phyloP scores from a whole-genome alignment of 2,888 invertebrate genomes.

The Schrankia costaestrigalis region DNA sequence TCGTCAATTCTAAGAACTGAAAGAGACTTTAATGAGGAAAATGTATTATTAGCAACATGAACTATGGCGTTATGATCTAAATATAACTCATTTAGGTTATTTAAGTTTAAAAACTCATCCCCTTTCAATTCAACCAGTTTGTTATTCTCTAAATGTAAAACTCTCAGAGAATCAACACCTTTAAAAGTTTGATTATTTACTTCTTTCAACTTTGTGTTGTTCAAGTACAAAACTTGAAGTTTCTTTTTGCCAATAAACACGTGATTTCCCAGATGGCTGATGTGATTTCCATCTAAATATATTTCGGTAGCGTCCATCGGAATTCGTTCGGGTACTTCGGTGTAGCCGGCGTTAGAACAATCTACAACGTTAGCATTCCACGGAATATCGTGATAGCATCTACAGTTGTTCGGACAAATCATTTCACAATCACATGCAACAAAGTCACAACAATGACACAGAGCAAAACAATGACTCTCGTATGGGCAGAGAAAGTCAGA shows the following conservation, averaged over 20 bases:
- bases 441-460: slow-evolving; percentile 94
- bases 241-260: slow-evolving; percentile 93
- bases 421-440: slow-evolving; percentile 95
- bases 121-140: slow-evolving; percentile 86
- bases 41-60: slow-evolving; percentile 88
- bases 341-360: slow-evolving; percentile 87
- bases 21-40: slow-evolving; percentile 86
- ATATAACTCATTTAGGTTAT: slow-evolving; percentile 87
- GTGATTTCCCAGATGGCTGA: slow-evolving; percentile 89
- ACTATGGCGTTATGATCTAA: slow-evolving; percentile 89
- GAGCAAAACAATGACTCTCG: slow-evolving; percentile 90
- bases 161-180: slow-evolving; percentile 86
- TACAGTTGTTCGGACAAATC: slow-evolving; percentile 92
- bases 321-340: slow-evolving; percentile 87
- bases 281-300: slow-evolving; percentile 90
- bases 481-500: slow-evolving; percentile 91
- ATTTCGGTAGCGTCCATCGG: slow-evolving; percentile 95
- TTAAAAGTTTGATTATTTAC: slow-evolving; percentile 91
- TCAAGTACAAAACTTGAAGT: slow-evolving; percentile 87
- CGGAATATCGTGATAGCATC: slow-evolving; percentile 91
- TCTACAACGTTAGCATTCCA: slow-evolving; percentile 93
- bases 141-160: slow-evolving; percentile 89
- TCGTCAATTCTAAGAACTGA: slow-evolving; percentile 88
- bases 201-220: slow-evolving; percentile 86
- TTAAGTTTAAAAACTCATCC: slow-evolving; percentile 88